phyloP scores from a whole-genome alignment of 1,140 invertebrate genomes.

The Drosophila ironensis region DNA sequence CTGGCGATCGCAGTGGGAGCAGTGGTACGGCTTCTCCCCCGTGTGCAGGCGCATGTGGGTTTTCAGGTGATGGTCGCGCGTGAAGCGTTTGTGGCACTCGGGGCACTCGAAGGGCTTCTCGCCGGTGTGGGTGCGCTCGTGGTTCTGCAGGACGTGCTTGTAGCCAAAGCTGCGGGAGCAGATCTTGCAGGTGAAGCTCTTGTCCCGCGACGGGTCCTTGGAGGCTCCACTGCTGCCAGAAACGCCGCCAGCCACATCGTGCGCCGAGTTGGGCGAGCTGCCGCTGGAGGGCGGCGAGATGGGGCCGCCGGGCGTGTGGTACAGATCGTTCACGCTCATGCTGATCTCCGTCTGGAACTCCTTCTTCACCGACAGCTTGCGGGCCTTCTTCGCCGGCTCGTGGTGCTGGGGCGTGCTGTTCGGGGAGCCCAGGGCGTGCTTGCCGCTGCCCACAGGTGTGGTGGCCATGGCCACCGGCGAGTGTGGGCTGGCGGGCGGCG shows the following conservation, averaged over 20 bases:
- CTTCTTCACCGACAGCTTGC: slow-evolving; percentile 80
- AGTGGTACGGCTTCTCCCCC: slow-evolving; percentile 96
- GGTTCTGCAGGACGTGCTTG: slow-evolving; percentile 97
- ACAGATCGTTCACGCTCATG: slow-evolving; percentile 72
- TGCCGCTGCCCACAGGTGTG: slow-evolving; percentile 41
- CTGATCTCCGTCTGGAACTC: slow-evolving; percentile 75
- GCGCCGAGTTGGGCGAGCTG: slow-evolving; percentile 83
- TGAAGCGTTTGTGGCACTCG: slow-evolving; percentile 97
- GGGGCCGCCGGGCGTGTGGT: slow-evolving; percentile 82
- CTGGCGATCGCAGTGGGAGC: slow-evolving; percentile 93
- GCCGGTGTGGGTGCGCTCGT: slow-evolving; percentile 97
- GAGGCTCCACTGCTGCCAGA: slow-evolving; percentile 64
- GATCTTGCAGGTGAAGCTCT: slow-evolving; percentile 93
- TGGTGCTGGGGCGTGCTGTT: slow-evolving; percentile 66
- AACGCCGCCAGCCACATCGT: slow-evolving; percentile 25
- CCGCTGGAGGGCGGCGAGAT: slow-evolving; percentile 83
- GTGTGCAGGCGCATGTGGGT: slow-evolving; percentile 96
- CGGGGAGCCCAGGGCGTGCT: slow-evolving; percentile 62
- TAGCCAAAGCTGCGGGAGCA: slow-evolving; percentile 95
- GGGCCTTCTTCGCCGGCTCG: slow-evolving; percentile 74
- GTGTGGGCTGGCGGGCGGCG: slow-evolving; percentile 72
- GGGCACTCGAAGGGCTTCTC: slow-evolving; percentile 98
- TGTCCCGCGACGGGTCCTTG: slow-evolving; percentile 86
- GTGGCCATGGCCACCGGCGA: slow-evolving; percentile 60
- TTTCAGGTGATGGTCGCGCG: slow-evolving; percentile 96